phyloP scores from a whole-genome alignment of 1,140 invertebrate species.

The Solenopsis invicta region DNA sequence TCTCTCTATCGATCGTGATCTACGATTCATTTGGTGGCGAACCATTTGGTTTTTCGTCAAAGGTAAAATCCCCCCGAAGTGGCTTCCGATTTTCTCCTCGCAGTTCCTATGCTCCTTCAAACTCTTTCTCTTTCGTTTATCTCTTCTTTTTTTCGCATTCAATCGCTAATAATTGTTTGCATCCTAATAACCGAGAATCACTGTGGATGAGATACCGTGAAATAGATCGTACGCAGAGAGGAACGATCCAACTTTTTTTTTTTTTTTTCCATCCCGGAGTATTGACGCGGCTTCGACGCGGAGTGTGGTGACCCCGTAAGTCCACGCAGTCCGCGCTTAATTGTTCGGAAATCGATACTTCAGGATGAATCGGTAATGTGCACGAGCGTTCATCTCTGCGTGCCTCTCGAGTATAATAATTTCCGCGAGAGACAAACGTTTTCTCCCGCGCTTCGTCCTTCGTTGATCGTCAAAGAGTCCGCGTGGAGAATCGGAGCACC shows the following conservation, averaged over 20 bases:
- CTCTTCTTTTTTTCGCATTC: conserved; percentile 8
- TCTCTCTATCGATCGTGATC: not conserved
- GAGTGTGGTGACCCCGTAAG: not conserved
- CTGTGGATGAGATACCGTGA: conserved; percentile 51
- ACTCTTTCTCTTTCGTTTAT: not conserved
- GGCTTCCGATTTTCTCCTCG: conserved; percentile 26
- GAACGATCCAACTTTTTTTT: conserved; percentile 22
- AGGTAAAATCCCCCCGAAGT: not conserved
- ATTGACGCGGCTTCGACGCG: conserved; percentile 22
- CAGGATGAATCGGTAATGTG: conserved; percentile 12
- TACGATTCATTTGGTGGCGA: not conserved
- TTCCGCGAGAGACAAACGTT: conserved; percentile 37
- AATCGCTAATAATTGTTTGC: conserved; percentile 42
- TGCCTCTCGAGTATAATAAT: conserved; percentile 36
- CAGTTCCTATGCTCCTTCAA: conserved; percentile 1
- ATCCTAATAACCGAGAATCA: conserved; percentile 55
- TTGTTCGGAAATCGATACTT: conserved; percentile 50
- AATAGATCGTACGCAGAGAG: conserved; percentile 44
- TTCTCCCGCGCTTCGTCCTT: not conserved
- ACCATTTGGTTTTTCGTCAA: conserved; percentile 11
- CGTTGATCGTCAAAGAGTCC: not conserved
- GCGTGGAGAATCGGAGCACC: not conserved
- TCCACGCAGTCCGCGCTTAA: conserved; percentile 34
- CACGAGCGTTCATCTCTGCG: not conserved
- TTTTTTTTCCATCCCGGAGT: not conserved